Evolutionary conservation across 2,888 invertebrate species (phyloP), one percentile per base, ranked within the genome.

Genomic region (Resseliella maxima): DNA sequence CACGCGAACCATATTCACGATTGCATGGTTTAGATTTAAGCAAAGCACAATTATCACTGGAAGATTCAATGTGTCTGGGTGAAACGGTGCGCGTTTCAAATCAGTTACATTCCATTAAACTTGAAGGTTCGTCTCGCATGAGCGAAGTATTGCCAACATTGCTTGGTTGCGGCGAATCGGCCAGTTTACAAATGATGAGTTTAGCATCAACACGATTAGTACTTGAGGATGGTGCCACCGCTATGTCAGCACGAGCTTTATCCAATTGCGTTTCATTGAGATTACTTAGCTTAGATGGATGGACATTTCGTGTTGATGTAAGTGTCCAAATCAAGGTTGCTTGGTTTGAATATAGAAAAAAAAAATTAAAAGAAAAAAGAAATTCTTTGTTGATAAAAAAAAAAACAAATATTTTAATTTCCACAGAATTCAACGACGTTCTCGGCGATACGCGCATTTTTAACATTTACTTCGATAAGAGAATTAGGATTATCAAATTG

Each of bases 241-340:
- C 88, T 31, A 89, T 89, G 89, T 88, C 89, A 50, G 89, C 89
- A 0, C 88, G 89, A 87, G 88, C 89, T 6, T 87, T 89, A 81
- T 89, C 89, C 18, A 91, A 91, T 88, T 91, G 91, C 85, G 91
- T 92, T 18, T 92, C 92, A 5, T 90, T 93, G 3, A 89, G 92
- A 64, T 89, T 93, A 31, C 91, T 93, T 85, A 92, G 92, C 88
- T 90, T 93, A 87, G 92, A 92, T 88, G 93, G 93, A 87, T 93
- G 93, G 93, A 92, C 92, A 81, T 92, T 93, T 88, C 90, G 92
- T 88, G 91, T 93, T 88, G 93, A 93, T 91, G 93, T 92, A 87
- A 90, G 89, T 87, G n/a, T 10, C 21, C 50, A 31, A 35, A 54
- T 59, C 5, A 18, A 50, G 8, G 41, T 59, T 54, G n/a, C n/a